Evolutionary conservation across 2,113 vertebrate genomes (phyloP), one percentile per base, ranked within the genome.

Genomic region (Menidia beryllina): DNA sequence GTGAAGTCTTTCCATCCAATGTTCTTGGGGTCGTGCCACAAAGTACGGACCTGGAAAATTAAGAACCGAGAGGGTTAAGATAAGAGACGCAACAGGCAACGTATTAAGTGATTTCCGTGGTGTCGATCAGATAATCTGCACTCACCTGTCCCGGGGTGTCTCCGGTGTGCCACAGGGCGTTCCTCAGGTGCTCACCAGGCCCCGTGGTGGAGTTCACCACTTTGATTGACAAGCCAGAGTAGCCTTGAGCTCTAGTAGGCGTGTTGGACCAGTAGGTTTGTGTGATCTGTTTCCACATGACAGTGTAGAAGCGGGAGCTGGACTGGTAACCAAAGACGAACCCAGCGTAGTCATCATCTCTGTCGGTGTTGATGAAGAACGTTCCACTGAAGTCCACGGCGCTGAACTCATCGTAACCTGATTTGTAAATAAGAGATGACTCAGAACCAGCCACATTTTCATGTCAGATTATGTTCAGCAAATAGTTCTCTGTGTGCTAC

Each of bases 211-310:
- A 99, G 87, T 99, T 99, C 54, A 99, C 96, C 21, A 98, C 96
- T 91, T 99, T 99, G 84, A 99, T 98, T 54, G 97, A 98, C 65
- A 99, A 94, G 63, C 98, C 98, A 0, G 97, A 97, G 88, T 99
- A 99, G 36, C 97, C 98, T 85, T 98, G 97, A 83, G 98, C 98
- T 93, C 90, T 95, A 1, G 97, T 99, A 57, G 98, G 98, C 10
- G 94, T 94, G 52, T 91, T 86, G 45, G 96, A 96, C 98, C 98
- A 99, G 79, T 99, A 99, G 7, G 98, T 95, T 84, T 99, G 98
- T 2, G 98, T 99, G 83, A 99, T 94, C 90, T 99, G 98, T 81
- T 99, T 99, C 98, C 98, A 99, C 97, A 99, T 99, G 49, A 99
- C 97, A 1, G 98, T 96, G 26, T 99, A 99, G 91, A 99, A 99